Percentiles rank a stretch among this genome's conserved stretches.
Conservation (phyloP, 2,113 vertebrate genomes). For the Pterocles orientalis region DNA sequence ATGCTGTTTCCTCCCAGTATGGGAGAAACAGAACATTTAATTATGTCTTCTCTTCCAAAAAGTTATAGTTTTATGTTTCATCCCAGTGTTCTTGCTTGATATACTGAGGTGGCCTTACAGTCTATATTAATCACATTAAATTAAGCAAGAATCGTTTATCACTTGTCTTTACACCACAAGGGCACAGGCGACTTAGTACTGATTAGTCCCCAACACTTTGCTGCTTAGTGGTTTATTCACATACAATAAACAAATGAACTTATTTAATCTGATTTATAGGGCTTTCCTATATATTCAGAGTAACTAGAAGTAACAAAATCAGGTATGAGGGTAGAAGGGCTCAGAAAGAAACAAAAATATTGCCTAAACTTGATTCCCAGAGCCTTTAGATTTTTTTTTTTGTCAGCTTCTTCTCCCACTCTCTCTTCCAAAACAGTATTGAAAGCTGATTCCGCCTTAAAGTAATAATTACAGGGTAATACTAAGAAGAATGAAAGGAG, state of each 20-base stretch:
- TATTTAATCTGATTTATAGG: not conserved
- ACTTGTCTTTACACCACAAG: not conserved
- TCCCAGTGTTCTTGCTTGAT: not conserved
- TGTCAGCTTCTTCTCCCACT: not conserved
- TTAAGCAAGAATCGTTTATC: not conserved
- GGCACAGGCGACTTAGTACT: not conserved
- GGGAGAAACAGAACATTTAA: not conserved
- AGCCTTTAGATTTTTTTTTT: not conserved
- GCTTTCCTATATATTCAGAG: not conserved
- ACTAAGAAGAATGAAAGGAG: not conserved
- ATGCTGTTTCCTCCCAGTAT: not conserved
- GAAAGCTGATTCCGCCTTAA: not conserved
- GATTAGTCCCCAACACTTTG: not conserved
- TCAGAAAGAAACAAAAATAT: not conserved
- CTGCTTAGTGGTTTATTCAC: not conserved
- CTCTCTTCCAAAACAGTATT: not conserved
- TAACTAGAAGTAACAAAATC: not conserved
- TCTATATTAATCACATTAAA: not conserved
- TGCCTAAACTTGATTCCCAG: not conserved
- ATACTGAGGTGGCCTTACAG: not conserved
- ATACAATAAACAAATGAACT: not conserved
- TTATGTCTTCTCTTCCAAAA: not conserved
- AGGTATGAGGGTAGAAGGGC: not conserved
- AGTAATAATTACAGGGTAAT: not conserved
- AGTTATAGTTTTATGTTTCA: not conserved